A percentile compares a stretch with the other conserved stretches of the same genome.
Conservation (phyloP, 2,797 vertebrate species). For the Semaprochilodus insignis region DNA sequence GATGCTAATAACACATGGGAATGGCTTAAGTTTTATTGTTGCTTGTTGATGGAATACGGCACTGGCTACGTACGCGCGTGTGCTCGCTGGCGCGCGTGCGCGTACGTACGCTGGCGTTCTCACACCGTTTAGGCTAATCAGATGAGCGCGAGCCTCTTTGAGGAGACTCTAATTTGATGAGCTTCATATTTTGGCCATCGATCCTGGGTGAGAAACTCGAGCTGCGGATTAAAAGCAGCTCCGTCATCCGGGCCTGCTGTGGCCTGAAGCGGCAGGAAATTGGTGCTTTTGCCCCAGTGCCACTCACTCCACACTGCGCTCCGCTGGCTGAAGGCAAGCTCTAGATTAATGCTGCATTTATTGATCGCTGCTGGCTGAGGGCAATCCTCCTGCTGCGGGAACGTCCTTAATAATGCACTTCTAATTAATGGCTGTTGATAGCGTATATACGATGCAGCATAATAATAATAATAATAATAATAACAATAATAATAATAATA, state of each 20-base stretch:
- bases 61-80: background rate
- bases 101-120: conserved; percentile 1
- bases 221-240: conserved; percentile 54
- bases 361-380: conserved; percentile 25
- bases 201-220: conserved; percentile 53
- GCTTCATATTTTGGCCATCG: conserved; percentile 46
- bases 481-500: conserved; percentile 13
- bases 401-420: background rate
- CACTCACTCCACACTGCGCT: conserved; percentile 13
- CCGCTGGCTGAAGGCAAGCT: conserved; percentile 17
- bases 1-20: background rate
- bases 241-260: conserved; percentile 42
- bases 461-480: background rate
- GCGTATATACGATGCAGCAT: too few species aligned
- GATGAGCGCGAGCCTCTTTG: conserved; percentile 40
- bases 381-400: background rate
- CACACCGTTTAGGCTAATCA: conserved; percentile 43
- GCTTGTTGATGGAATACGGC: conserved; percentile 13
- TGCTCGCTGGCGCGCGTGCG: conserved; percentile 5
- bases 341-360: conserved; percentile 45
- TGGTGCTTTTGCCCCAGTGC: conserved; percentile 31
- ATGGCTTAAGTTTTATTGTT: background rate
- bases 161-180: conserved; percentile 46
- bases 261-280: conserved; percentile 40
- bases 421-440: background rate